Evolutionary conservation across 2,797 vertebrate species (phyloP).

Genomic region (Helicolenus hilgendorfi): DNA sequence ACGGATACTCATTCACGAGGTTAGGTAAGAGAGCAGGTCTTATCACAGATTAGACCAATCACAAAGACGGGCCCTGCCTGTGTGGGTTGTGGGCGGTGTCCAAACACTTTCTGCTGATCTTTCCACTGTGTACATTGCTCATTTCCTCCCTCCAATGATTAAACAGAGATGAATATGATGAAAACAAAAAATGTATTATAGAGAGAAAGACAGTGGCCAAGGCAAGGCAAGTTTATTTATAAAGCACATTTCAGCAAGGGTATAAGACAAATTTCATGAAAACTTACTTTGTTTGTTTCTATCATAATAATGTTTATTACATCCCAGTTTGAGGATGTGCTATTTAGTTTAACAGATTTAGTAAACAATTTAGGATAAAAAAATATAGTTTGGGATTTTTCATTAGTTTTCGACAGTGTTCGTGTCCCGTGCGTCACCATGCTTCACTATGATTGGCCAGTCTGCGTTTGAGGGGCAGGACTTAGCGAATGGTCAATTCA

Average conservation of each 20-base stretch:
- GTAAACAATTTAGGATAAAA: not conserved
- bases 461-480: too few relatives aligned
- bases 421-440: too few relatives aligned
- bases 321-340: not conserved
- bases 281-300: not conserved
- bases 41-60: slow-evolving; percentile 28
- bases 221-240: too few relatives aligned
- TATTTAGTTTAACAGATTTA: not conserved
- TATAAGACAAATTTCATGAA: too few relatives aligned
- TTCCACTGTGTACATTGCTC: not conserved
- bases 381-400: not conserved
- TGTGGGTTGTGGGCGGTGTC: too few relatives aligned
- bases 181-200: too few relatives aligned
- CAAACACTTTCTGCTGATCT: not conserved
- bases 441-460: too few relatives aligned
- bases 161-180: not conserved
- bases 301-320: too few relatives aligned
- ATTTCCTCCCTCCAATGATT: not conserved
- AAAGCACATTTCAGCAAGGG: too few relatives aligned
- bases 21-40: not conserved
- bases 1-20: not conserved
- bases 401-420: not conserved
- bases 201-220: not conserved
- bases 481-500: not conserved
- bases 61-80: not conserved